These are phyloP conservation scores for Kradibia gibbosae DNA, from an alignment of 1,140 invertebrate genomes.

Conservation along the genomic window DNA sequence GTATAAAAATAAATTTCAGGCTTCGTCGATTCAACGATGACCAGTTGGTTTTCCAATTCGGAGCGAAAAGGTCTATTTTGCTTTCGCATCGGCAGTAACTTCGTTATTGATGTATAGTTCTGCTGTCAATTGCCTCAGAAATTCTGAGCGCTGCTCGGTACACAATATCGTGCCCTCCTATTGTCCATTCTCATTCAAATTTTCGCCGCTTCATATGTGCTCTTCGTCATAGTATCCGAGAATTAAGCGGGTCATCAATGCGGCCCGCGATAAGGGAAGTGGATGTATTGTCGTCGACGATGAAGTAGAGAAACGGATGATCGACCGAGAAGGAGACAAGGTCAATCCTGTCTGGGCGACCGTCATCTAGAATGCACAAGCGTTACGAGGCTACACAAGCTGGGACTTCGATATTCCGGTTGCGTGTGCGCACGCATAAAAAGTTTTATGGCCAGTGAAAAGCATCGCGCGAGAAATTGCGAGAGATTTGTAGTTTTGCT, in stretches of 20 bases:
- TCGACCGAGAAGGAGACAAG: slow-evolving; percentile 82
- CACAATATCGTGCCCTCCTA: slow-evolving; percentile 3
- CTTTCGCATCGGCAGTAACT: too few species aligned
- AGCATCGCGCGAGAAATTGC: neutral
- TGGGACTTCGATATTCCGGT: neutral
- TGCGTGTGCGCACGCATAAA: neutral
- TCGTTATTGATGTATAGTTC: too few species aligned
- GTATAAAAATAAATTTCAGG: too few species aligned
- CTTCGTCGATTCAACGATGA: too few species aligned
- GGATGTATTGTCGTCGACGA: slow-evolving; percentile 83
- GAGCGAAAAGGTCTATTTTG: too few species aligned
- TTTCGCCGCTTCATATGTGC: too few species aligned
- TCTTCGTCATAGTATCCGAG: slow-evolving; percentile 75
- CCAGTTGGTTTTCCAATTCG: too few species aligned
- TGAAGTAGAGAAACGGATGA: slow-evolving; percentile 87
- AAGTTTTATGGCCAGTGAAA: neutral
- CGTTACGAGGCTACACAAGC: neutral
- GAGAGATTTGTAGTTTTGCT: neutral
- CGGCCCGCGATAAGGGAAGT: slow-evolving; percentile 85
- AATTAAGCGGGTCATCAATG: slow-evolving; percentile 85
- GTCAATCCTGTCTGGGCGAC: slow-evolving; percentile 62
- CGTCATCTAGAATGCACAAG: slow-evolving; percentile 51
- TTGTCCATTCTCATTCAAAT: slow-evolving; percentile 49
- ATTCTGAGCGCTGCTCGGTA: too few species aligned
- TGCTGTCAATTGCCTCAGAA: too few species aligned